Evolutionary conservation across 2,113 vertebrate genomes (phyloP).

Genomic region (Chelonoidis abingdonii): DNA sequence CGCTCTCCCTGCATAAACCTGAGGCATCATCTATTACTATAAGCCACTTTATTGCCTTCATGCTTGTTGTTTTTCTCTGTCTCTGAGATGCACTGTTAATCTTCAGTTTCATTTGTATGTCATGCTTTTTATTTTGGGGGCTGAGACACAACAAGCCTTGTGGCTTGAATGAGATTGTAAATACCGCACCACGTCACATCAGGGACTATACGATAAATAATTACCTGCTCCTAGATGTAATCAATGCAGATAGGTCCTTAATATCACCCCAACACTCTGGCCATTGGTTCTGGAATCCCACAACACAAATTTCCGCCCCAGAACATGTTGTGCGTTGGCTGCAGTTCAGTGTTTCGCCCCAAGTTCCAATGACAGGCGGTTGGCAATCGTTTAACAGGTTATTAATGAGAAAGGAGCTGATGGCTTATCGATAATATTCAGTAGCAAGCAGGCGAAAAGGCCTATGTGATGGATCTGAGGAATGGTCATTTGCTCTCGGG

Average conservation of each 20-base stretch:
- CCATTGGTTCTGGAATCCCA: slow-evolving; percentile 33
- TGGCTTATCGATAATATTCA: slow-evolving; percentile 2
- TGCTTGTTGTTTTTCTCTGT: not conserved
- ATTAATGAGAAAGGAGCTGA: slow-evolving; percentile 23
- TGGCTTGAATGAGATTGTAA: slow-evolving; percentile 25
- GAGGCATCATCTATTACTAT: not conserved
- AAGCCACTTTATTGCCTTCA: not conserved
- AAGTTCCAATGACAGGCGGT: not conserved
- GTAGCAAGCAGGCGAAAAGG: not conserved
- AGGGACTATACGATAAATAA: slow-evolving; percentile 33
- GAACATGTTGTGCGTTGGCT: not conserved
- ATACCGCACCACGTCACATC: not conserved
- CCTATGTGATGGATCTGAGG: not conserved
- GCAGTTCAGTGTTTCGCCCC: not conserved
- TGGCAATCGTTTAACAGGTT: not conserved
- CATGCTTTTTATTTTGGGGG: not conserved
- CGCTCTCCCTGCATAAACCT: not conserved
- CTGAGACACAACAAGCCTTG: slow-evolving; percentile 1
- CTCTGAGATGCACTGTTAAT: not conserved
- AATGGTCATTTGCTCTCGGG: rapidly evolving
- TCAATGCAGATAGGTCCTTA: slow-evolving; percentile 31
- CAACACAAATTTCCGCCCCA: not conserved
- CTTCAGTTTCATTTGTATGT: not conserved
- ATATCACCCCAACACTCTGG: not conserved
- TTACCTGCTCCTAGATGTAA: not conserved